Conservation (phyloP, 2,888 invertebrate species). For the Lissocephala sabroskyi region DNA sequence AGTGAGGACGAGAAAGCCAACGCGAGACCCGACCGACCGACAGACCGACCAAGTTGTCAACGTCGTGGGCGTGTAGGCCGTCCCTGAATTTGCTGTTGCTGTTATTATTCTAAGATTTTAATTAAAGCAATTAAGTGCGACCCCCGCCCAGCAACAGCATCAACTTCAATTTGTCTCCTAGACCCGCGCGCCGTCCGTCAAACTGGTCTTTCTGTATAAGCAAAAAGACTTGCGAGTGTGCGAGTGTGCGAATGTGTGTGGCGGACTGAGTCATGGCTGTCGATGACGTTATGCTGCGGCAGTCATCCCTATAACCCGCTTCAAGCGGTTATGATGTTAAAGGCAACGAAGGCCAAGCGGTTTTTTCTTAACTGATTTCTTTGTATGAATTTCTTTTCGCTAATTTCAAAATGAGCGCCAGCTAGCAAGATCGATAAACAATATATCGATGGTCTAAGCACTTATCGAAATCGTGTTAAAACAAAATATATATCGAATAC, state of each 20-base stretch:
- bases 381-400: no score
- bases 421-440: constrained; percentile 12
- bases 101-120: constrained; percentile 26
- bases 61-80: constrained; percentile 14
- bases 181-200: neutral
- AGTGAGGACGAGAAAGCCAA: neutral
- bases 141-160: neutral
- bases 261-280: constrained; percentile 53
- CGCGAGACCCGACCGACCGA: neutral
- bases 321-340: constrained; percentile 36
- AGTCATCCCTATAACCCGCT: no score
- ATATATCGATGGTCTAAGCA: constrained; percentile 22
- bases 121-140: constrained; percentile 43
- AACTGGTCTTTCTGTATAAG: constrained; percentile 13
- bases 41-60: neutral
- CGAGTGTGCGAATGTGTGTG: constrained; percentile 19
- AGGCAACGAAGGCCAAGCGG: no score
- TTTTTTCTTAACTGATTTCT: no score
- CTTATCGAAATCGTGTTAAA: constrained; percentile 24
- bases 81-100: constrained; percentile 28
- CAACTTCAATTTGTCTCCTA: no score
- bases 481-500: no score
- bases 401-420: constrained; percentile 31
- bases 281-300: constrained; percentile 57
- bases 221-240: constrained; percentile 7